These are phyloP conservation scores for Slavum lentiscoides DNA, from an alignment of 2,888 invertebrate species.

Conservation along the genomic window DNA sequence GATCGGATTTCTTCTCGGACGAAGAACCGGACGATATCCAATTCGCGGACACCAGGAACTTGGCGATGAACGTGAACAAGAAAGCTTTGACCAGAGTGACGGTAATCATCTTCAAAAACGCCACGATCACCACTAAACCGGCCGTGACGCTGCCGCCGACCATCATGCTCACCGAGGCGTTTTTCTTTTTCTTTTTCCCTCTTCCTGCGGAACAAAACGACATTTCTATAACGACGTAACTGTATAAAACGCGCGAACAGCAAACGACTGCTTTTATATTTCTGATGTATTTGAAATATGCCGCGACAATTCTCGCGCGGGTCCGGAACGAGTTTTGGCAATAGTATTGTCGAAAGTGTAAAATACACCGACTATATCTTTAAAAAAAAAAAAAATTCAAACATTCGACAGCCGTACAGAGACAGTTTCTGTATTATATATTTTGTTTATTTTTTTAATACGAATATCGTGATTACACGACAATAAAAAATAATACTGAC, in stretches of 20 bases:
- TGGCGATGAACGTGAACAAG: constrained; percentile 34
- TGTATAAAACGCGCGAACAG: background rate
- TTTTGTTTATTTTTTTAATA: no score
- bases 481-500: no score
- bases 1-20: background rate
- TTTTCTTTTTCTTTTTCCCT: constrained; percentile 31
- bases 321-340: no score
- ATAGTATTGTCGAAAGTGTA: no score
- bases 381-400: background rate
- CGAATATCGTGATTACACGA: no score
- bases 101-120: constrained; percentile 5
- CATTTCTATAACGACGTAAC: background rate
- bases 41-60: constrained; percentile 25
- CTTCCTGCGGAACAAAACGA: background rate
- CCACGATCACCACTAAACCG: background rate
- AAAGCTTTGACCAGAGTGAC: constrained; percentile 18
- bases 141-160: constrained; percentile 35
- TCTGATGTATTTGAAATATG: no score
- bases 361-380: background rate
- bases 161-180: constrained; percentile 16
- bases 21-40: background rate
- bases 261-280: no score
- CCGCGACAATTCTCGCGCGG: no score
- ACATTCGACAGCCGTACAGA: no score
- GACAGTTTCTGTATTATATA: no score